Conservation (phyloP, 2,113 vertebrate genomes). For the Cyphomyrus discorhynchus region DNA sequence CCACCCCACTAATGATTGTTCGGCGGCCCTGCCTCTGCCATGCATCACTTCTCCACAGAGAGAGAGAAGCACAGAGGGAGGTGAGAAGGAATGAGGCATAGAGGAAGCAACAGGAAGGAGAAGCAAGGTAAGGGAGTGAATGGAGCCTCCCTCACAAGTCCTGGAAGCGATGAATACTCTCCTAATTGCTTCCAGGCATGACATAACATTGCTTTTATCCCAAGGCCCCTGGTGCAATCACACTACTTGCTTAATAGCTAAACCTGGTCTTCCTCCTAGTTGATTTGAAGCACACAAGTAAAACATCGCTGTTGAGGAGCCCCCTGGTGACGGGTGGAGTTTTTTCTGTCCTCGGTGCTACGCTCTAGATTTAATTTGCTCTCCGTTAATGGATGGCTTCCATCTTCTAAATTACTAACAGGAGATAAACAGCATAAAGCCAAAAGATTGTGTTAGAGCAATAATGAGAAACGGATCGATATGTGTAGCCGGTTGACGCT, state of each 20-base stretch:
- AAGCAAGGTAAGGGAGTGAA: neutral
- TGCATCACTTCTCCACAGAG: slow-evolving; percentile 7
- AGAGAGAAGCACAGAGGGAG: neutral
- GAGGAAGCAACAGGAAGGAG: neutral
- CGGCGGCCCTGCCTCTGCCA: neutral
- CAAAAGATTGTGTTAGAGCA: neutral
- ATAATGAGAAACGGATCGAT: neutral
- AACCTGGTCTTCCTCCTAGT: neutral
- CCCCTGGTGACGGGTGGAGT: slow-evolving; percentile 2
- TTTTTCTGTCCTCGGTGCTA: neutral
- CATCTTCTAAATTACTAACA: neutral
- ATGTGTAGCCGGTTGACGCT: neutral
- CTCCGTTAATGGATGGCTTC: neutral
- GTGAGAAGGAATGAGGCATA: neutral
- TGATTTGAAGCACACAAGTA: neutral
- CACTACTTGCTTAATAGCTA: slow-evolving; percentile 1
- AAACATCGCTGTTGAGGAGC: neutral
- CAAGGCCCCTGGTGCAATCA: neutral
- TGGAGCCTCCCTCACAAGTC: neutral
- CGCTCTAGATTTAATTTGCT: neutral
- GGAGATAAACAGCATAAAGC: neutral
- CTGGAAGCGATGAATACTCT: neutral
- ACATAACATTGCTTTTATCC: slow-evolving; percentile 3
- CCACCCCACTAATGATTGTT: slow-evolving; percentile 11
- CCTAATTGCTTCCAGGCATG: neutral